Conservation (phyloP, 2,113 vertebrate genomes). For the Micronycteris hirsuta region DNA sequence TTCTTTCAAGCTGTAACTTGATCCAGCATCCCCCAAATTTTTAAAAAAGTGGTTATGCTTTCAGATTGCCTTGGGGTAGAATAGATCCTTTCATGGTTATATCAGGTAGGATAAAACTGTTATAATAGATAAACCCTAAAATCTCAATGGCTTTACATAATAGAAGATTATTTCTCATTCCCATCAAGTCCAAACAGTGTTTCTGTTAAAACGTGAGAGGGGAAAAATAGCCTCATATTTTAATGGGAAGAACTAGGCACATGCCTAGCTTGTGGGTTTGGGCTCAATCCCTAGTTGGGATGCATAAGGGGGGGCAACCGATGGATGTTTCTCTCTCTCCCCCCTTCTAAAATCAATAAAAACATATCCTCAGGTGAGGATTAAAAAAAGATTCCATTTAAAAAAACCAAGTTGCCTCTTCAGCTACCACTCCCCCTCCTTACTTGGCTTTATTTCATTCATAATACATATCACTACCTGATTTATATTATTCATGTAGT, state of each 20-base stretch:
- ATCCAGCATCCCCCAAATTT: neutral
- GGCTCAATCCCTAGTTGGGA: no score
- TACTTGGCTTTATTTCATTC: neutral
- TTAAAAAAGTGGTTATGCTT: neutral
- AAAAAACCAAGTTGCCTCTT: neutral
- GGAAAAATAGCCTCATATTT: no score
- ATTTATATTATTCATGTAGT: neutral
- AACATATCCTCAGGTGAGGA: no score
- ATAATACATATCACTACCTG: neutral
- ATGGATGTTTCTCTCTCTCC: no score
- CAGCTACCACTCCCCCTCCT: neutral
- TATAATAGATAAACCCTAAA: neutral
- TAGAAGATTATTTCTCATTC: conserved; percentile 24
- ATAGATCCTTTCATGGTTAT: neutral
- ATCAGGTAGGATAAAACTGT: neutral
- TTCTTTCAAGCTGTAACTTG: conserved; percentile 30
- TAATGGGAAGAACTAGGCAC: no score
- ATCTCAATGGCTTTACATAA: neutral
- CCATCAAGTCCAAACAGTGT: neutral
- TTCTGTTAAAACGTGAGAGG: no score
- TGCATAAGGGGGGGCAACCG: no score
- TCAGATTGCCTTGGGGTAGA: conserved; percentile 12
- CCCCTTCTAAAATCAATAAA: no score
- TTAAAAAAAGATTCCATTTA: neutral
- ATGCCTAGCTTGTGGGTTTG: no score